A percentile compares a stretch with the other conserved stretches of the same genome.
phyloP scores from a whole-genome alignment of 2,888 invertebrate genomes.

The Liodrosophila aerea region DNA sequence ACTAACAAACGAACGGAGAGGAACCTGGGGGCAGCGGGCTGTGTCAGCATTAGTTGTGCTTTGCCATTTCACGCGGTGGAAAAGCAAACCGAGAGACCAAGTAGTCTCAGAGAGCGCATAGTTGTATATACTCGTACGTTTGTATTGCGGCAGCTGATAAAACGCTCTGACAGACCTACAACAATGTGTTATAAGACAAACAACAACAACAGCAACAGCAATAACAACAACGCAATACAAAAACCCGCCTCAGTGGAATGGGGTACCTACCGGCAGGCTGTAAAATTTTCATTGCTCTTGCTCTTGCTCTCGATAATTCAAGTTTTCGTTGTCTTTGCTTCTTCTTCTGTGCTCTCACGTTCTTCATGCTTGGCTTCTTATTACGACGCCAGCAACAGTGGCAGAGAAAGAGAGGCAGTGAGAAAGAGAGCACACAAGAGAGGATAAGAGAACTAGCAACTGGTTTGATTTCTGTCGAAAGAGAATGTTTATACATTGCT shows the following conservation, averaged over 20 bases:
- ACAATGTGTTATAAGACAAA: conserved; percentile 30
- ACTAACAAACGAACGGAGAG: background rate
- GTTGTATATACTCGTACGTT: conserved; percentile 37
- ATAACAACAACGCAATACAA: conserved; percentile 4
- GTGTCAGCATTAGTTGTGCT: conserved; percentile 47
- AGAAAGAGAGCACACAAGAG: background rate
- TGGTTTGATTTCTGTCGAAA: background rate
- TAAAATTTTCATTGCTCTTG: conserved; percentile 41
- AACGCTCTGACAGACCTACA: conserved; percentile 17
- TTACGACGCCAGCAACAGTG: conserved; percentile 9
- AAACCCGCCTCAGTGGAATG: background rate
- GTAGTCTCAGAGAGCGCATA: conserved; percentile 16
- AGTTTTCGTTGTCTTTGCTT: conserved; percentile 26
- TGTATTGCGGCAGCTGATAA: conserved; percentile 53
- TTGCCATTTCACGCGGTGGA: conserved; percentile 23
- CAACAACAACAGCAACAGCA: conserved; percentile 6
- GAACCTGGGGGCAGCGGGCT: conserved; percentile 15
- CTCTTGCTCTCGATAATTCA: conserved; percentile 33
- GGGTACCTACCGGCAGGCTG: conserved; percentile 36
- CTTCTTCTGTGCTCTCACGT: conserved; percentile 17
- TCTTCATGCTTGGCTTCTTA: conserved; percentile 31
- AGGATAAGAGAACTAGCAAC: background rate
- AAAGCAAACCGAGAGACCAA: conserved; percentile 7
- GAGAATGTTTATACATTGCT: conserved; percentile 13
- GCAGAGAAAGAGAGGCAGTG: background rate